phyloP scores from a whole-genome alignment of 2,113 vertebrate genomes.

The Alexandromys fortis region DNA sequence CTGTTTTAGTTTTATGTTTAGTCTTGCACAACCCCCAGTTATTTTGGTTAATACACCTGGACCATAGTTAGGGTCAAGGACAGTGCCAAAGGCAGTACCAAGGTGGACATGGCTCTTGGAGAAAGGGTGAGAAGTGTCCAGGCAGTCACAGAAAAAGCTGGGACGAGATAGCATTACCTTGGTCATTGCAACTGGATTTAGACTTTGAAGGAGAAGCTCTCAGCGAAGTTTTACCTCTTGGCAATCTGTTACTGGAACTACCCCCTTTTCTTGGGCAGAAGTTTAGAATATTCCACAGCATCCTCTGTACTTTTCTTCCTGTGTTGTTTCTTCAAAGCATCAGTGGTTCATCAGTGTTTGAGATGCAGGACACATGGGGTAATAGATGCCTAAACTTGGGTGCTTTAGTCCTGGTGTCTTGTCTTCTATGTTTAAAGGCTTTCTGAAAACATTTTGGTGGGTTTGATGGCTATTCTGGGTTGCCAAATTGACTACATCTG shows the following conservation, averaged over 20 bases:
- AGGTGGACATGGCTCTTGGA: not conserved
- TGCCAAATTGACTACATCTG: not conserved
- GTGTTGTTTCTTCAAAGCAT: not conserved
- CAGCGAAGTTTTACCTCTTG: not conserved
- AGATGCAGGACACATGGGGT: not conserved
- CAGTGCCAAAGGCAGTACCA: not conserved
- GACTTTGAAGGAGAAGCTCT: not conserved
- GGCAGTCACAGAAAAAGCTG: not conserved
- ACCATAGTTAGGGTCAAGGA: not conserved
- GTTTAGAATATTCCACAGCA: not conserved
- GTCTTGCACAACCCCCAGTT: not conserved
- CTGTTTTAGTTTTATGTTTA: not conserved
- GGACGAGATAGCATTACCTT: not conserved
- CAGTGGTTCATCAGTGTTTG: not conserved
- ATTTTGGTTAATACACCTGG: not conserved
- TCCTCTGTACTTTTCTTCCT: not conserved
- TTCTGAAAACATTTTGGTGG: not conserved
- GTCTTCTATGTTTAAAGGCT: not conserved
- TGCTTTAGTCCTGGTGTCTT: not conserved
- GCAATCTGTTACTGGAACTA: not conserved
- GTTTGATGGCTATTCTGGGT: not conserved
- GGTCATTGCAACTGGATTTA: not conserved
- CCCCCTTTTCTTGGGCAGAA: not conserved
- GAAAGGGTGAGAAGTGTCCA: not conserved
- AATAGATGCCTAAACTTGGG: not conserved